Evolutionary conservation across 2,888 invertebrate species (phyloP).

Genomic region (Exephanes ischioxanthus): DNA sequence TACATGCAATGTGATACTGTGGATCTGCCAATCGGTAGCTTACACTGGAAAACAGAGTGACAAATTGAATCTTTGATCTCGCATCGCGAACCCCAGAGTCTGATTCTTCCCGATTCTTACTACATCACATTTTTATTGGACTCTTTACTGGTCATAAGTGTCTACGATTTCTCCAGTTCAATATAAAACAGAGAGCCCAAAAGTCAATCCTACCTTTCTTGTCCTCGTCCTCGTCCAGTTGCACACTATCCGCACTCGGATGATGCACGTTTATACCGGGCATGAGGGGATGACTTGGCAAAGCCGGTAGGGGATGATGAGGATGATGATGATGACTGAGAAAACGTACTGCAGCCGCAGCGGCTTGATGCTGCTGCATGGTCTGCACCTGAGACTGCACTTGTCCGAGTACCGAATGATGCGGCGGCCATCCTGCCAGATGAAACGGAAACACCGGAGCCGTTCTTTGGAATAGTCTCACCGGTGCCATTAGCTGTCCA

Average conservation of each 20-base stretch:
- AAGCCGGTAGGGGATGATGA: slow-evolving; percentile 82
- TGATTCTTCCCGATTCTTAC: neutral
- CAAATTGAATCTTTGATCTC: neutral
- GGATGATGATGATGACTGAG: slow-evolving; percentile 83
- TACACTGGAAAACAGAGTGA: neutral
- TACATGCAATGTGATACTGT: neutral
- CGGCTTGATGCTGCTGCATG: slow-evolving; percentile 82
- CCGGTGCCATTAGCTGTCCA: slow-evolving; percentile 80
- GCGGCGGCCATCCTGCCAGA: slow-evolving; percentile 83
- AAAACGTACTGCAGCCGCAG: slow-evolving; percentile 81
- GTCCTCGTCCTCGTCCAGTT: slow-evolving; percentile 82
- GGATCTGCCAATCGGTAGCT: neutral
- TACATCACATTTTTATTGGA: neutral
- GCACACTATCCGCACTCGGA: slow-evolving; percentile 80
- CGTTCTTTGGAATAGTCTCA: slow-evolving; percentile 82
- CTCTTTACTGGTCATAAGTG: neutral
- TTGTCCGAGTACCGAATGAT: slow-evolving; percentile 83
- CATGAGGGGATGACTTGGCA: slow-evolving; percentile 81
- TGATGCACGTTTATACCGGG: slow-evolving; percentile 81
- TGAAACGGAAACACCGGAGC: slow-evolving; percentile 83
- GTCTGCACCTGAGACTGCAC: slow-evolving; percentile 83
- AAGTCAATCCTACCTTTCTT: slow-evolving; percentile 80
- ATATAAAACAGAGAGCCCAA: neutral
- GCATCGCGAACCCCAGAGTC: neutral
- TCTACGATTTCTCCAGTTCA: neutral